Evolutionary conservation across 2,113 vertebrate species (phyloP).

Genomic region (Colaptes auratus): DNA sequence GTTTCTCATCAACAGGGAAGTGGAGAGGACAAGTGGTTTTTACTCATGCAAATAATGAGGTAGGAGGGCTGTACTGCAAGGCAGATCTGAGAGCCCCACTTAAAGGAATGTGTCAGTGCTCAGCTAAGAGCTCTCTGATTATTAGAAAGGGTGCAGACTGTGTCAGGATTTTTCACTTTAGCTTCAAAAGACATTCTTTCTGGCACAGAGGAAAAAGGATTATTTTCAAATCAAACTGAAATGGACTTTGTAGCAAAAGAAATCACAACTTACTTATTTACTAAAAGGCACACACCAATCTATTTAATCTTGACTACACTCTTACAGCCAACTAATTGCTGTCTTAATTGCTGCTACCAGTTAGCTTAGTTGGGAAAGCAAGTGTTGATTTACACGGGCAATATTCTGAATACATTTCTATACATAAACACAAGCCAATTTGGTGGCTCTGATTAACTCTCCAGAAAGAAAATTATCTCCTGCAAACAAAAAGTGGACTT

Average conservation of each 20-base stretch:
- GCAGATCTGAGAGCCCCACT: neutral
- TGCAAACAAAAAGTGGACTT: neutral
- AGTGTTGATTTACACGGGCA: neutral
- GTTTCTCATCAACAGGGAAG: neutral
- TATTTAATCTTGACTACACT: neutral
- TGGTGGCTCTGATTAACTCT: neutral
- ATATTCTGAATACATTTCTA: neutral
- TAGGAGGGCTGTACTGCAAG: neutral
- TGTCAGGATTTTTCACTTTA: neutral
- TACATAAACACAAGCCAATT: neutral
- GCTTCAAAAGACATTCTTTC: neutral
- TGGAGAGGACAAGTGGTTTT: neutral
- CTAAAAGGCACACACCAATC: neutral
- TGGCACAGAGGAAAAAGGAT: neutral
- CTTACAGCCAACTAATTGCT: neutral
- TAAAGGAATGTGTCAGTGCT: neutral
- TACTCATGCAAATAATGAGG: neutral
- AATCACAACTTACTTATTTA: neutral
- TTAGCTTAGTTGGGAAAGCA: conserved; percentile 6
- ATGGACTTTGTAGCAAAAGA: neutral
- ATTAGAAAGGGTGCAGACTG: neutral
- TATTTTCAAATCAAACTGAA: conserved; percentile 1
- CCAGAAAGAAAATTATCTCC: neutral
- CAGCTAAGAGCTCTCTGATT: neutral
- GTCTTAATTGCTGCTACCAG: neutral